phyloP scores from a whole-genome alignment of 2,797 vertebrate genomes.

The Cossypha caffra region DNA sequence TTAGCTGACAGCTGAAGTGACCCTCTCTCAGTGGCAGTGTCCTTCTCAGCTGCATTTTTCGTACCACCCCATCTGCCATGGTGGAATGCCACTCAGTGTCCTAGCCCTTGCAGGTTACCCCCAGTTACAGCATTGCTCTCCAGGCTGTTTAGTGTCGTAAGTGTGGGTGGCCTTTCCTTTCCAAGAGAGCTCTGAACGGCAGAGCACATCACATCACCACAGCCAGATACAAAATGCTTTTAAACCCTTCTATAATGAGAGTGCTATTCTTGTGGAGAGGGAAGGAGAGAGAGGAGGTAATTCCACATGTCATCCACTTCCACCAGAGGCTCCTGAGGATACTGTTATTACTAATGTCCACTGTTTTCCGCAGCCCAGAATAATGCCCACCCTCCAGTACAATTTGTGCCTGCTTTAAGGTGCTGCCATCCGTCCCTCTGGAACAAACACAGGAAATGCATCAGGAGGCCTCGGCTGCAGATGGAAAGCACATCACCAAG shows the following conservation, averaged over 20 bases:
- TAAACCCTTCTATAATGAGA: background rate
- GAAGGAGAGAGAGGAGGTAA: background rate
- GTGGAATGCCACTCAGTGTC: background rate
- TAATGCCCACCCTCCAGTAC: slow-evolving; percentile 67
- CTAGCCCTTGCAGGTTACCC: background rate
- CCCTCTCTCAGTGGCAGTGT: background rate
- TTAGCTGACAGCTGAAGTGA: background rate
- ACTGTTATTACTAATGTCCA: background rate
- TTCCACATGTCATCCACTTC: background rate
- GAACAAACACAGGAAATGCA: slow-evolving; percentile 84
- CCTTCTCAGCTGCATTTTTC: background rate
- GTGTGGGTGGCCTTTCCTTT: background rate
- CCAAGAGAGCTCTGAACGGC: background rate
- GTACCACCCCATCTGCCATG: fast-evolving
- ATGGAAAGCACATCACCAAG: slow-evolving; percentile 71
- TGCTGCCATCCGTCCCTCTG: slow-evolving; percentile 75
- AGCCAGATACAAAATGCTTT: background rate
- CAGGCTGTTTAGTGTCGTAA: fast-evolving
- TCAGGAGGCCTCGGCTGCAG: slow-evolving; percentile 67
- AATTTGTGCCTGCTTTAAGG: slow-evolving; percentile 60
- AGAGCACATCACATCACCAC: background rate
- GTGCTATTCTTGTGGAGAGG: background rate
- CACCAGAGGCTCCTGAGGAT: slow-evolving; percentile 34
- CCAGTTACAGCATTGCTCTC: background rate
- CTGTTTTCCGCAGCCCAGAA: slow-evolving; percentile 51